These are phyloP conservation scores for Labia minor DNA, from an alignment of 2,888 invertebrate genomes.

Conservation along the genomic window DNA sequence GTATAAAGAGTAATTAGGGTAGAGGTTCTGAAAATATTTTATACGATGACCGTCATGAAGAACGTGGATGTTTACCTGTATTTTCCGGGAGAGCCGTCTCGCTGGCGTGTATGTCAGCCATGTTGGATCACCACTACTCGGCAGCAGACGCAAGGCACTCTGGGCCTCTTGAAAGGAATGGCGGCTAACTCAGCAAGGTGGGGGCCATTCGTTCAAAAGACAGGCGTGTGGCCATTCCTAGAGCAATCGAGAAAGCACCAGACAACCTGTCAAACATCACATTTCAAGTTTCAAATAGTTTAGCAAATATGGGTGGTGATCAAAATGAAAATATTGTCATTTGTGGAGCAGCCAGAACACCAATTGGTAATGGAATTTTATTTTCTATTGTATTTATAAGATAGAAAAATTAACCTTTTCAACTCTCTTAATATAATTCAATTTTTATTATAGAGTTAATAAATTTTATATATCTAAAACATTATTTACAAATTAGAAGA, in stretches of 20 bases:
- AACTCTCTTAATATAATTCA: no score
- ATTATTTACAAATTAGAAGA: no score
- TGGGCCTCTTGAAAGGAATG: not conserved
- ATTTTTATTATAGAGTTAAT: no score
- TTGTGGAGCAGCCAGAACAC: not conserved
- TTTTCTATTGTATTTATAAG: no score
- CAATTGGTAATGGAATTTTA: not conserved
- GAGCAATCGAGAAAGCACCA: not conserved
- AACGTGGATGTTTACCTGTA: not conserved
- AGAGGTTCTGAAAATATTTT: not conserved
- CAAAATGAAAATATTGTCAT: no score
- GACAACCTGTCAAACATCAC: not conserved
- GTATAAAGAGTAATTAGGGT: not conserved
- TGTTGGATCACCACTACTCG: not conserved
- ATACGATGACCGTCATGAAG: not conserved
- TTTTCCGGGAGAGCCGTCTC: not conserved
- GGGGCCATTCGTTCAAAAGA: not conserved
- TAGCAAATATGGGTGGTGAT: no score
- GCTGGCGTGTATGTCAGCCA: conserved; percentile 2
- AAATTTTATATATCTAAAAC: no score
- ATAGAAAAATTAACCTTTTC: no score
- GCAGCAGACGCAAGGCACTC: no score
- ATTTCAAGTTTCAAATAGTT: no score
- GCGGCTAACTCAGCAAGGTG: no score
- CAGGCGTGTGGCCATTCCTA: not conserved